These are phyloP conservation scores for Menidia beryllina DNA, from an alignment of 2,113 vertebrate genomes.

Conservation along the genomic window DNA sequence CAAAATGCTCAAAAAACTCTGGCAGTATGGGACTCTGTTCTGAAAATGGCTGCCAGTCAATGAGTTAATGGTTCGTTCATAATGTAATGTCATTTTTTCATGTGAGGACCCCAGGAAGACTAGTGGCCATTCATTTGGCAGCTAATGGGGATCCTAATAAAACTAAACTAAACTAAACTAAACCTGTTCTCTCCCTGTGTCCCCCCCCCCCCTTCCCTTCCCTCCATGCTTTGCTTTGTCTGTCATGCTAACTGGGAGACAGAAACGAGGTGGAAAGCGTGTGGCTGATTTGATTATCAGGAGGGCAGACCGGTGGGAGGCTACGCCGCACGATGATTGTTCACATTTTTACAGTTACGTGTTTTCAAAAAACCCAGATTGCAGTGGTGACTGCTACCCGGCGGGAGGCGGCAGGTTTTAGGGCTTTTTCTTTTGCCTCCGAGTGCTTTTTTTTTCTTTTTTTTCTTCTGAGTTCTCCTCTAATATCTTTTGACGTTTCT, in stretches of 20 bases:
- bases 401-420: slow-evolving; percentile 5
- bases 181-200: slow-evolving; percentile 2
- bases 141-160: too few relatives aligned
- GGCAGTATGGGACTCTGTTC: too few relatives aligned
- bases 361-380: background rate
- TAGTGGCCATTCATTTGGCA: too few relatives aligned
- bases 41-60: too few relatives aligned
- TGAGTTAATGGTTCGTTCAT: too few relatives aligned
- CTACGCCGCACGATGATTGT: slow-evolving; percentile 9
- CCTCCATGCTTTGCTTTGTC: slow-evolving; percentile 33
- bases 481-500: slow-evolving; percentile 25
- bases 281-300: slow-evolving; percentile 48
- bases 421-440: background rate
- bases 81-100: too few relatives aligned
- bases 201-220: background rate
- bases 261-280: slow-evolving; percentile 47
- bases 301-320: slow-evolving; percentile 39
- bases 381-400: slow-evolving; percentile 21
- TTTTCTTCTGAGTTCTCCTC: background rate
- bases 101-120: too few relatives aligned
- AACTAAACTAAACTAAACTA: too few relatives aligned
- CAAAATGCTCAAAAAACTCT: too few relatives aligned
- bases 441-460: slow-evolving; percentile 7
- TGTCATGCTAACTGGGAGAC: slow-evolving; percentile 47
- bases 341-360: slow-evolving; percentile 44